A percentile compares a stretch with the other conserved stretches of the same genome.
phyloP scores from a whole-genome alignment of 2,888 invertebrate genomes.

The Hypsopygia costalis region DNA sequence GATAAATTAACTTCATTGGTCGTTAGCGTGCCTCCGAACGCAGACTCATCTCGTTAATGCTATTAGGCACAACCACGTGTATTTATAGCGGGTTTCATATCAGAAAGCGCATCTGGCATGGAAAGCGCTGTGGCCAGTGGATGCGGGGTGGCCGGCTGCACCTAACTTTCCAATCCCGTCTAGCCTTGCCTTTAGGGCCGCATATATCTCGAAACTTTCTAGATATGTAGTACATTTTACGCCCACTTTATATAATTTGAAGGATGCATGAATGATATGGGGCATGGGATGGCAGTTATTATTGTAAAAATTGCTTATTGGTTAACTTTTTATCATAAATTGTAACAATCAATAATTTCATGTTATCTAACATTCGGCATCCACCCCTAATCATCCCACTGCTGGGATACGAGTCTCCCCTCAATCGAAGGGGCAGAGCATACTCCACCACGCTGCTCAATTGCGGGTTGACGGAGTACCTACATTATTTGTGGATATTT shows the following conservation, averaged over 20 bases:
- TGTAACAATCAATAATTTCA: too few species aligned
- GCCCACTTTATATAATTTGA: conserved; percentile 15
- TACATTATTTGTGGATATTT: too few species aligned
- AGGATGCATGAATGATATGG: too few species aligned
- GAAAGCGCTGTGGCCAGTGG: conserved; percentile 55
- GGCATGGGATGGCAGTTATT: too few species aligned
- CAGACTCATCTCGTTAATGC: conserved; percentile 7
- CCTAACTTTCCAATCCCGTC: conserved; percentile 68
- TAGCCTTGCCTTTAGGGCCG: conserved; percentile 35
- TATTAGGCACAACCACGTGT: conserved; percentile 38
- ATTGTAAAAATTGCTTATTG: too few species aligned
- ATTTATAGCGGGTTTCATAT: conserved; percentile 34
- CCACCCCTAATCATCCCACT: too few species aligned
- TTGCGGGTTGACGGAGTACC: too few species aligned
- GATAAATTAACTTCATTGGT: conserved; percentile 5
- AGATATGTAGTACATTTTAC: conserved; percentile 19
- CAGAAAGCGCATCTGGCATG: conserved; percentile 63
- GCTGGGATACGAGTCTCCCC: too few species aligned
- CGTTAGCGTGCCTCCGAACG: conserved; percentile 2
- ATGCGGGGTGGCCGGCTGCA: conserved; percentile 41
- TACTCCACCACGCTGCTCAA: too few species aligned
- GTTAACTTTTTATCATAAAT: too few species aligned
- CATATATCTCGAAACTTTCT: conserved; percentile 63
- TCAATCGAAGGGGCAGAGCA: too few species aligned
- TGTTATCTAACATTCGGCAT: too few species aligned